phyloP scores from a whole-genome alignment of 2,888 invertebrate species.

The Scrobipalpa atriplicella region DNA sequence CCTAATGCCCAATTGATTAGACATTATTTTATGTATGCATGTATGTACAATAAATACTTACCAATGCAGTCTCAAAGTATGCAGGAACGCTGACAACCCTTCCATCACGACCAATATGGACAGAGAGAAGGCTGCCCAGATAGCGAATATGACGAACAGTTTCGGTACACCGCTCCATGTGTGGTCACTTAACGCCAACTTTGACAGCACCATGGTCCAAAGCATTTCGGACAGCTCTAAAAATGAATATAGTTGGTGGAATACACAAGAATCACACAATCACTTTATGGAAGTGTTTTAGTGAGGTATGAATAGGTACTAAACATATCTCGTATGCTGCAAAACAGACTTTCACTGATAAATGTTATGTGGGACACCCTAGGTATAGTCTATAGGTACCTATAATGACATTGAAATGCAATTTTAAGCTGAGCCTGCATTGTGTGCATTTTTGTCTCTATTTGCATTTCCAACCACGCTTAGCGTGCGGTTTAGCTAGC shows the following conservation, averaged over 20 bases:
- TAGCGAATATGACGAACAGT: conserved; percentile 85
- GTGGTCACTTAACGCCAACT: conserved; percentile 63
- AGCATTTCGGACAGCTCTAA: conserved; percentile 91
- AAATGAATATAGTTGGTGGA: neutral
- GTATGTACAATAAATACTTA: too few relatives aligned
- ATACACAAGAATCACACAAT: neutral
- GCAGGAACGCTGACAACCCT: conserved; percentile 94
- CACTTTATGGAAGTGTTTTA: neutral
- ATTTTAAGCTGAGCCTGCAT: too few relatives aligned
- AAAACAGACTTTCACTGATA: too few relatives aligned
- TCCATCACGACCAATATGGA: conserved; percentile 94
- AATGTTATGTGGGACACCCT: too few relatives aligned
- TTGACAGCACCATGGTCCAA: conserved; percentile 86
- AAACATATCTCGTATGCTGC: too few relatives aligned
- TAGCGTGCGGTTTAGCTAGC: too few relatives aligned
- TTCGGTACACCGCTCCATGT: conserved; percentile 64
- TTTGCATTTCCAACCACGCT: too few relatives aligned
- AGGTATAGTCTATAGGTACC: too few relatives aligned
- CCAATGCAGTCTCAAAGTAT: conserved; percentile 86
- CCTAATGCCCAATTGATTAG: neutral
- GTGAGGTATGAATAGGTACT: too few relatives aligned
- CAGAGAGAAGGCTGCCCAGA: conserved; percentile 90
- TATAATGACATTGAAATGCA: too few relatives aligned
- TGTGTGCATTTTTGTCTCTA: too few relatives aligned
- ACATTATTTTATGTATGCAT: too few relatives aligned